Conservation (phyloP, 1,140 invertebrate species). For the Protaetia brevitarsis region DNA sequence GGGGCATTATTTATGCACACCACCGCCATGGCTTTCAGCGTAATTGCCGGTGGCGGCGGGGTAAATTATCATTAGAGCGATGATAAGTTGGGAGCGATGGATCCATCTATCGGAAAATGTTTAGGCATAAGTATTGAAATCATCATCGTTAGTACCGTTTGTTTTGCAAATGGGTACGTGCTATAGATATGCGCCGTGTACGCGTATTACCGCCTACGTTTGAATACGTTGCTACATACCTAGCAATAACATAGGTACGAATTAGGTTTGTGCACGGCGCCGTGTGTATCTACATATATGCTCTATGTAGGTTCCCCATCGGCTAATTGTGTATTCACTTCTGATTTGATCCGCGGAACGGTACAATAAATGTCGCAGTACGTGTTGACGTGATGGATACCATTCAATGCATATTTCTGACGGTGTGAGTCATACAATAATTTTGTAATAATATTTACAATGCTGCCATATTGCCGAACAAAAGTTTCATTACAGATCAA, state of each 20-base stretch:
- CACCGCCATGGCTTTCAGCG: background rate
- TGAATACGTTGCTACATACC: no score
- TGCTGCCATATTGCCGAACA: no score
- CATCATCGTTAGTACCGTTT: constrained; percentile 3
- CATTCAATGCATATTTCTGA: no score
- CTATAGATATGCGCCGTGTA: background rate
- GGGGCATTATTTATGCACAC: background rate
- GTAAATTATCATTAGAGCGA: constrained; percentile 8
- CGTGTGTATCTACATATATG: background rate
- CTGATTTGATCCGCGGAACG: background rate
- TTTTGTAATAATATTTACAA: no score
- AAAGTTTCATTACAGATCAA: no score
- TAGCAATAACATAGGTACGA: background rate
- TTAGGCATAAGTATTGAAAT: constrained; percentile 1
- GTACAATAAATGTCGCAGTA: no score
- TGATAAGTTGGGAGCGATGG: constrained; percentile 5
- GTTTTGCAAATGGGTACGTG: background rate
- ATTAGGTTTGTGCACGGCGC: no score
- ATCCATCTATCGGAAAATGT: constrained; percentile 15
- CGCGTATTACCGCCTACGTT: no score
- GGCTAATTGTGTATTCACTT: background rate
- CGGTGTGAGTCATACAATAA: no score
- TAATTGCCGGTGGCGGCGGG: background rate
- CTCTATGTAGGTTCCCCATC: background rate
- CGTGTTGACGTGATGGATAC: no score